A percentile compares a stretch with the other conserved stretches of the same genome.
phyloP scores from a whole-genome alignment of 2,888 invertebrate genomes.

The Caenorhabditis sp. region DNA sequence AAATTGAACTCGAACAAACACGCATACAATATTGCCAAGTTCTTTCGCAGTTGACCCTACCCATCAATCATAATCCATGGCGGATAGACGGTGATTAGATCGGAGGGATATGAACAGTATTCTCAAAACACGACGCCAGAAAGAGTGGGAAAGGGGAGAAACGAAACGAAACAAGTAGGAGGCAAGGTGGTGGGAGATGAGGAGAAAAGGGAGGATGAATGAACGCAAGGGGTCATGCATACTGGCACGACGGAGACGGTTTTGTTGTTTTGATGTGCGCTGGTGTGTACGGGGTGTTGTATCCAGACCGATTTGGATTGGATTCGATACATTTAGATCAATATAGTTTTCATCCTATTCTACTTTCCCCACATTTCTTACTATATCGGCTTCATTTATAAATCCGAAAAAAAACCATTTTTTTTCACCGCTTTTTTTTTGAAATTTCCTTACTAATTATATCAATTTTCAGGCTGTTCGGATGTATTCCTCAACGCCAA shows the following conservation, averaged over 20 bases:
- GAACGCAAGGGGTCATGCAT: conserved; percentile 37
- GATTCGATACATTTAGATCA: conserved; percentile 18
- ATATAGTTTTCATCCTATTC: conserved; percentile 2
- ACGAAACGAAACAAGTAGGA: conserved; percentile 47
- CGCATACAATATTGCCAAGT: conserved; percentile 1
- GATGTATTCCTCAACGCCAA: conserved; percentile 48
- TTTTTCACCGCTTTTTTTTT: not conserved
- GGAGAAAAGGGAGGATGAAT: not conserved
- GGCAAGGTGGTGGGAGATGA: too few species aligned
- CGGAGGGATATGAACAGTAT: conserved; percentile 46
- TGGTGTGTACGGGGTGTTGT: too few species aligned
- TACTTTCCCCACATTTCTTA: conserved; percentile 6
- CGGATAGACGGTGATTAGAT: conserved; percentile 33
- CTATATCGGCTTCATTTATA: too few species aligned
- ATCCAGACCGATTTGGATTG: conserved; percentile 47
- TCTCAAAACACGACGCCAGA: conserved; percentile 46
- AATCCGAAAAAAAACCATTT: not conserved
- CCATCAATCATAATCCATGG: conserved; percentile 49
- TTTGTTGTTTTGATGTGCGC: conserved; percentile 3
- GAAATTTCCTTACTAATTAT: not conserved
- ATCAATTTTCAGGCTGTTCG: conserved; percentile 35
- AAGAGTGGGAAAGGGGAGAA: not conserved
- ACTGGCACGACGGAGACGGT: conserved; percentile 48
- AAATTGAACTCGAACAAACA: too few species aligned
- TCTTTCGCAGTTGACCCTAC: conserved; percentile 2